phyloP scores from a whole-genome alignment of 2,113 vertebrate species.

The Zosterops pallidus region DNA sequence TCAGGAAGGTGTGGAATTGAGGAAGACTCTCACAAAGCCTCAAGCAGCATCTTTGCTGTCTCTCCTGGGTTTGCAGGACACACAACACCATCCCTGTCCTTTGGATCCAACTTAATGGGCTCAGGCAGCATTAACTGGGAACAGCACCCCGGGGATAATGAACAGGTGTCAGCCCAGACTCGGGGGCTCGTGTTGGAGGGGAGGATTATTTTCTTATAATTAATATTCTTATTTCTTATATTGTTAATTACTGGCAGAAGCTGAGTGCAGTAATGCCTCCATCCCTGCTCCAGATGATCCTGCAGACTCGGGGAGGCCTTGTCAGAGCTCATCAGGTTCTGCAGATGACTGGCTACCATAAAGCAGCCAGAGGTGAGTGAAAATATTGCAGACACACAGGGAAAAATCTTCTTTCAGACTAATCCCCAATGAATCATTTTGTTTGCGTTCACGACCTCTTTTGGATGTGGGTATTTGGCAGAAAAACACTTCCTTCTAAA shows the following conservation, averaged over 20 bases:
- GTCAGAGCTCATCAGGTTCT: slow-evolving; percentile 15
- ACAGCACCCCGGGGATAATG: neutral
- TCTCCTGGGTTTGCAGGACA: neutral
- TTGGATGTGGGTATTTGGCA: neutral
- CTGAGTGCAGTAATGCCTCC: neutral
- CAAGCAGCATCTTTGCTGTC: neutral
- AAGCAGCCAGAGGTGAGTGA: neutral
- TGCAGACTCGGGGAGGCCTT: neutral
- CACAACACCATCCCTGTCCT: neutral
- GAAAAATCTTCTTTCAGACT: slow-evolving; percentile 29
- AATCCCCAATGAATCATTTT: neutral
- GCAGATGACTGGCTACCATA: neutral
- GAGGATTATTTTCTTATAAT: slow-evolving; percentile 57
- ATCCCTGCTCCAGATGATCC: slow-evolving; percentile 9
- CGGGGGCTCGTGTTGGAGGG: neutral
- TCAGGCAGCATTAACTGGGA: slow-evolving; percentile 34
- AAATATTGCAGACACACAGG: neutral
- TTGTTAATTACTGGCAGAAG: slow-evolving; percentile 32
- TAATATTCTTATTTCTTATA: slow-evolving; percentile 57
- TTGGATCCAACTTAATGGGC: neutral
- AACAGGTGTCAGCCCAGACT: slow-evolving; percentile 55
- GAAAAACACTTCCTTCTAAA: slow-evolving; percentile 1
- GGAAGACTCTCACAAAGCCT: neutral
- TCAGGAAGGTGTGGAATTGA: neutral
- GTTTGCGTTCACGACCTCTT: slow-evolving; percentile 10